These are phyloP conservation scores for Loris lydekkerianus DNA, from an alignment of 2,797 vertebrate species.

Conservation along the genomic window DNA sequence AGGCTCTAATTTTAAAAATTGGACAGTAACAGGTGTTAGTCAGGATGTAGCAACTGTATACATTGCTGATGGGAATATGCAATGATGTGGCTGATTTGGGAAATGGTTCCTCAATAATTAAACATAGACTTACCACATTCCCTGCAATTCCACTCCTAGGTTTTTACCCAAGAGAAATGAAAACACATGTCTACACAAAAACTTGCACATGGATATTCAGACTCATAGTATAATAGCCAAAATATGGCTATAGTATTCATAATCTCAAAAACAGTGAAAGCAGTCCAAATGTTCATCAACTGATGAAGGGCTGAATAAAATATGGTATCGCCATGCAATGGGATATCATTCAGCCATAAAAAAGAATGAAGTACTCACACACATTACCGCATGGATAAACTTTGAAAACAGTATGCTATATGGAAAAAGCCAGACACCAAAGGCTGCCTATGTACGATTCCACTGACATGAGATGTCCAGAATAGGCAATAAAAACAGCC, in stretches of 20 bases:
- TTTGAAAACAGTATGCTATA: background rate
- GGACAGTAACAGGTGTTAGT: background rate
- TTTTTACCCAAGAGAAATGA: background rate
- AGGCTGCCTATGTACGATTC: background rate
- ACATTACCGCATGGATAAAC: background rate
- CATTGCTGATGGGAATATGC: background rate
- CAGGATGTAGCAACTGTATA: background rate
- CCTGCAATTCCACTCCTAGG: background rate
- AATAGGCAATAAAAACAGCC: background rate
- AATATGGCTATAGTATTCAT: background rate
- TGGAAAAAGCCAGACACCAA: conserved; percentile 23
- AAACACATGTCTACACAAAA: background rate
- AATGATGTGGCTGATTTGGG: background rate
- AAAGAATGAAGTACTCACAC: background rate
- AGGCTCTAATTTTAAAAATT: background rate
- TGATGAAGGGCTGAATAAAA: background rate
- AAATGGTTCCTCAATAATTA: background rate
- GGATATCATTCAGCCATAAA: background rate
- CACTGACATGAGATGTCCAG: background rate
- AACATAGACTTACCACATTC: background rate
- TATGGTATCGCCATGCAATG: background rate
- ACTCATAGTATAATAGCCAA: background rate
- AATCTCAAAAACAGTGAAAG: background rate
- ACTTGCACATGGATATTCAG: background rate
- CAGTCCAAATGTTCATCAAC: background rate